Base-by-base conservation (phyloP, 2,888 invertebrate genomes). In the Muscina levida region DNA sequence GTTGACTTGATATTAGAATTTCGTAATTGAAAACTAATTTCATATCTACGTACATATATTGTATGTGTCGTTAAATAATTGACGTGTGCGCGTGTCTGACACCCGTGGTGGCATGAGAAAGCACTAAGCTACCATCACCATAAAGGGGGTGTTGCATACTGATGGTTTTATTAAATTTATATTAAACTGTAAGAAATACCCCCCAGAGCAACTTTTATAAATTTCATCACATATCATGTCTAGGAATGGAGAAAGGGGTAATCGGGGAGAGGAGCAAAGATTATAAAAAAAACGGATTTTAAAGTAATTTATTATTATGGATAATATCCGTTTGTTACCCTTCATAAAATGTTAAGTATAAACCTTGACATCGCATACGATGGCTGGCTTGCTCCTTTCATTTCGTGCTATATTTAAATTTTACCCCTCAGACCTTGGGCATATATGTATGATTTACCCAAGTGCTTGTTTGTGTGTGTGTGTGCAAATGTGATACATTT, bases 11-110 rank as follows among this genome's bases (percentile, higher is more conserved):
- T 37, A 17, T 57, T 57, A 57, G 26, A 57, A 31, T 37, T 67
- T 48, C 57, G 17, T 57, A 57, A 79, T 71, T 59, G 66, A 71
- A 74, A 67, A 74, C 62, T 74, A 67, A 73, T 70, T 70, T 51
- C 57, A 17, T 56, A 48, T 48, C 6, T n/a, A n/a, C n/a, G n/a
- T n/a, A n/a, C n/a, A n/a, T 5, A 17, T 15, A 15, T 6, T 56
- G 8, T 26, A 10, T 22, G 22, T 11, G 37, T 37, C 26, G 57
- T 57, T 57, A 26, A 57, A 57, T 57, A 57, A 57, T 57, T 57
- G 57, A 57, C 57, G 17, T 15, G 48, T 15, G n/a, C 15, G 1
- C 15, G n/a, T 39, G 65, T n/a, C n/a, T n/a, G n/a, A n/a, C n/a
- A n/a, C n/a, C n/a, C n/a, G n/a, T n/a, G n/a, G n/a, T n/a, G n/a